These are phyloP conservation scores for Xiphophorus birchmanni DNA, from an alignment of 2,797 vertebrate species.

Conservation along the genomic window DNA sequence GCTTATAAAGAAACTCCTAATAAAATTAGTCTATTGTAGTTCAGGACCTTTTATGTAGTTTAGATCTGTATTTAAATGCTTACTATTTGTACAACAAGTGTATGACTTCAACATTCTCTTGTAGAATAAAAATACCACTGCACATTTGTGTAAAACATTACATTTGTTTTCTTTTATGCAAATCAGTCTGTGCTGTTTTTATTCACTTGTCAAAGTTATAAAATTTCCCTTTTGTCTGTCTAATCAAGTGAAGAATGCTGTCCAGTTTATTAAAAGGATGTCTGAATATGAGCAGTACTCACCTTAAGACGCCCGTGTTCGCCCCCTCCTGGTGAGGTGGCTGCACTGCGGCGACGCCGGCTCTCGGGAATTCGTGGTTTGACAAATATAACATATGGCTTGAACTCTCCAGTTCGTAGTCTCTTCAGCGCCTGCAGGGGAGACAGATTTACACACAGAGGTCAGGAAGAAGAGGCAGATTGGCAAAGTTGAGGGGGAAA, in stretches of 20 bases:
- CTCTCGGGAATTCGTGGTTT: constrained; percentile 89
- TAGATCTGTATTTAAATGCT: background rate
- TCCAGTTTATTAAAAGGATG: background rate
- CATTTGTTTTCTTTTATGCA: background rate
- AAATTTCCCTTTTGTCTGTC: background rate
- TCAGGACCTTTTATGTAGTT: too few species aligned
- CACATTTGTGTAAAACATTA: background rate
- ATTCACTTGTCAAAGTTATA: background rate
- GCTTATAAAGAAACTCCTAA: too few species aligned
- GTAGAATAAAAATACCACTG: background rate
- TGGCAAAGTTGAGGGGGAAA: background rate
- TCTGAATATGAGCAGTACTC: constrained; percentile 36
- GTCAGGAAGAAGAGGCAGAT: constrained; percentile 13
- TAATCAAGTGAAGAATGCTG: background rate
- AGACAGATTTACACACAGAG: constrained; percentile 15
- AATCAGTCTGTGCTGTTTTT: background rate
- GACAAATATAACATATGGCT: constrained; percentile 93
- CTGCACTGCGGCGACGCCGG: constrained; percentile 77
- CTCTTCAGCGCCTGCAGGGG: constrained; percentile 87
- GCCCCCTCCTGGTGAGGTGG: constrained; percentile 84
- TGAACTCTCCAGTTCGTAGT: constrained; percentile 92
- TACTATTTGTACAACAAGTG: background rate
- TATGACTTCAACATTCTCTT: background rate
- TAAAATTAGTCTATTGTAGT: background rate
- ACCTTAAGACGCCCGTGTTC: constrained; percentile 82